phyloP scores from a whole-genome alignment of 2,888 invertebrate genomes.

The Agriopis leucophaearia region DNA sequence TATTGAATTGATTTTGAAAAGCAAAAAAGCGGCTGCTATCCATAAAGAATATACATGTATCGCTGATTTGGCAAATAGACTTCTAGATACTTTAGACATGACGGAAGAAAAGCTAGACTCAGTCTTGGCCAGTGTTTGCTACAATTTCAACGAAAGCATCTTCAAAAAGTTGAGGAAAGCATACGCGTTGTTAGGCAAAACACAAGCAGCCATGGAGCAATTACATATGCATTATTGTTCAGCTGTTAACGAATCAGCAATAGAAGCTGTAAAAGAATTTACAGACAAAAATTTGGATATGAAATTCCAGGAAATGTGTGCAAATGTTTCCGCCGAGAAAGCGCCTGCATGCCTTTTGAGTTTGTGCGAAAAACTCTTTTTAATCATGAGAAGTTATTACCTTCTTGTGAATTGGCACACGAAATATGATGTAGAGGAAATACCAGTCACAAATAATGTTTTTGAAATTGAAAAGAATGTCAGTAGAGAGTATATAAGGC shows the following conservation, averaged over 20 bases:
- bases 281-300: conserved; percentile 65
- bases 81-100: conserved; percentile 96
- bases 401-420: conserved; percentile 92
- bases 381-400: conserved; percentile 93
- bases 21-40: conserved; percentile 93
- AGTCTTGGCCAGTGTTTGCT: conserved; percentile 92
- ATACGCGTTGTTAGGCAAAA: conserved; percentile 95
- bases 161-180: conserved; percentile 95
- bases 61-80: conserved; percentile 93
- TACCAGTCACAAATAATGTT: conserved; percentile 62
- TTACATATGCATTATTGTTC: conserved; percentile 98
- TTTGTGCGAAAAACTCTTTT: conserved; percentile 94
- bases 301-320: conserved; percentile 94
- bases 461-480: conserved; percentile 88
- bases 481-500: conserved; percentile 92
- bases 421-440: conserved; percentile 74
- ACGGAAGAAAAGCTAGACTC: conserved; percentile 96
- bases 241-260: conserved; percentile 94
- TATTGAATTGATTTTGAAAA: conserved; percentile 95
- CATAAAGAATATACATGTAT: conserved; percentile 97
- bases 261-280: conserved; percentile 86
- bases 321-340: conserved; percentile 76
- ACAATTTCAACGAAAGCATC: conserved; percentile 91
- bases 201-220: conserved; percentile 97
- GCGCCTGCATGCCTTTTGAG: conserved; percentile 91